phyloP scores from a whole-genome alignment of 2,888 invertebrate species.

The Nomada ruficornis region DNA sequence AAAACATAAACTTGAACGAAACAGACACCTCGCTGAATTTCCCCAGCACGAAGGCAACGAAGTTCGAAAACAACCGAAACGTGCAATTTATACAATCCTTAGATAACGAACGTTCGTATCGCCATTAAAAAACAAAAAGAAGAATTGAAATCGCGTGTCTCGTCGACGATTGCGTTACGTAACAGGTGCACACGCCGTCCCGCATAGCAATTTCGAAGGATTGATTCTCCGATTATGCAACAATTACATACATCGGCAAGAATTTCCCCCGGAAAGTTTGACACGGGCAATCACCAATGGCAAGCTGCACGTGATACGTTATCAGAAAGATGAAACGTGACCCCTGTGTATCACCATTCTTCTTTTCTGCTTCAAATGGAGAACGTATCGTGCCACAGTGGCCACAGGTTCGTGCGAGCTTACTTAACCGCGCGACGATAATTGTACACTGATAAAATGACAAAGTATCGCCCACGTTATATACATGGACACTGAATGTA shows the following conservation, averaged over 20 bases:
- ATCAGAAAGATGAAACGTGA: constrained; percentile 6
- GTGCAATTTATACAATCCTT: no score
- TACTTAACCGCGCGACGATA: not conserved
- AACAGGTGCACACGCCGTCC: not conserved
- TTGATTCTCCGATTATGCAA: not conserved
- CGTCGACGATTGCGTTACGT: constrained; percentile 8
- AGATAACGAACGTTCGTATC: not conserved
- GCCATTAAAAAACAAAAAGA: not conserved
- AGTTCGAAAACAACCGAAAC: no score
- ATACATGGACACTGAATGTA: not conserved
- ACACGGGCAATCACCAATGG: not conserved
- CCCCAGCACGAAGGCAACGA: no score
- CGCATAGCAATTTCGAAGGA: not conserved
- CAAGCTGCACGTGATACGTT: not conserved
- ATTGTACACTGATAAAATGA: not conserved
- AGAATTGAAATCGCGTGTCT: not conserved
- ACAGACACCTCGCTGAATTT: no score
- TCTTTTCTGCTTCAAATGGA: not conserved
- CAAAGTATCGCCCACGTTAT: not conserved
- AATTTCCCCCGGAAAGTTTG: not conserved
- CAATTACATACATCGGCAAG: not conserved
- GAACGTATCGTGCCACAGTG: not conserved
- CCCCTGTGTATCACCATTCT: not conserved
- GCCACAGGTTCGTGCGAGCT: no score
- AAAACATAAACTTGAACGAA: no score